Base-by-base conservation (phyloP, 2,797 vertebrate genomes). In the Xerus rutilus region DNA sequence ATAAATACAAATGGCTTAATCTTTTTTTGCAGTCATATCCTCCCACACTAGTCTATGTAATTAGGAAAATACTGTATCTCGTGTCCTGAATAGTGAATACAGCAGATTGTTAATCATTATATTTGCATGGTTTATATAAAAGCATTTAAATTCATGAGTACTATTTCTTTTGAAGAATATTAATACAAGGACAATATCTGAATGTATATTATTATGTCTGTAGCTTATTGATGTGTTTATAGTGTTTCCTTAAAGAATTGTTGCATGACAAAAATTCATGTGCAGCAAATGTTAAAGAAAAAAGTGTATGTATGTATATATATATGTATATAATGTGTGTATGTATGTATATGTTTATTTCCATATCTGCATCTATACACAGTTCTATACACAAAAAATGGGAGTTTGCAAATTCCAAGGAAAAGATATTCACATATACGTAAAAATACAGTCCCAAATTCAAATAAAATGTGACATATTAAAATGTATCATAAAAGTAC, bases 1-100 rank as follows among this genome's bases (percentile, higher is more conserved):
- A 97, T 98, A 98, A 98, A 98, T 98, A 98, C 97, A 98, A 98
- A 98, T 92, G 97, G 94, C 97, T 98, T 98, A 98, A 98, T 98
- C 98, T 98, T 98, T 91, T 57, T 98, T 88, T 93, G 87, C 83
- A 96, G 94, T 96, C 96, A 94, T 77, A 97, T 97, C 97, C 97
- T 98, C 97, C 98, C 97, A 98, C 96, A 95, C 76, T 91, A 86
- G 96, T 96, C 97, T 97, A 79, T 83, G 90, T 97, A 98, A 98
- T 98, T 98, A 98, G 96, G 95, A 98, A 98, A 98, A 98, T 97
- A 94, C 95, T 97, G 97, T 93, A 97, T 95, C 93, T 97, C 97
- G 84, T 90, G 74, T 95, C 95, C 96, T 97, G 96, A 98, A 98
- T 77, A 97, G 97, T 96, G 96, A 98, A 97, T 92, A 92, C 62